Evolutionary conservation across 1,140 invertebrate species (phyloP), one percentile per base, ranked within the genome.

Genomic region (Aphelenchoides fujianensis): DNA sequence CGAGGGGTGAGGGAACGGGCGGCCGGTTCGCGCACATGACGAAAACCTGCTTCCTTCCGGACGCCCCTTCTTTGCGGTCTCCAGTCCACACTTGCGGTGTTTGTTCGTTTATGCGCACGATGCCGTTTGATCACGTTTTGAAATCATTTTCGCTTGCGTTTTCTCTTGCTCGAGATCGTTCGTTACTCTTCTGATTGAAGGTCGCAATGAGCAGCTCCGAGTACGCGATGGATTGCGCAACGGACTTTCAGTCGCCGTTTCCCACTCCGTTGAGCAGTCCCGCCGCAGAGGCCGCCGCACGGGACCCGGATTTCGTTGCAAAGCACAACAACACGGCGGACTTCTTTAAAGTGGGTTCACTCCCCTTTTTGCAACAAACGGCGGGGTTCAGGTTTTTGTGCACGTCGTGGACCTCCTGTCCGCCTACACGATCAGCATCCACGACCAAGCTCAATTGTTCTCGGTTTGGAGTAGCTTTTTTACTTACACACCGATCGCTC

Each of bases 301-400:
- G 73, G 3, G 77, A 79, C 59, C 52, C 74, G 28, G 28, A 32
- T 53, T 82, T 82, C 73, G 79, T 82, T 3, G 55, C 69, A 23
- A 75, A 79, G 31, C 82, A 84, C 68, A 82, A 84, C 57, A 32
- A 64, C 41, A 82, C 74, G 27, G 80, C 79, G 19, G 82, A 82
- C 53, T 57, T 73, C 28, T 82, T 82, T 73, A 79, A 82, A 76
- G 76, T 80, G 31, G 57, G 34, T 69, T 9, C 12, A 7, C 16
- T n/a, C n/a, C n/a, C 27, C 27, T 37, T 3, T 19, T 19, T n/a
- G 3, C 16, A 31, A n/a, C 28, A 28, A 31, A 9, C 53, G 1
- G 2, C 23, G 1, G n/a, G n/a, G n/a, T 78, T 63, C 48, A 80
- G 74, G 55, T 53, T n/a, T 82, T 82, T 71, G 84, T 84, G 71